Percentiles rank a stretch among this genome's conserved stretches.
phyloP scores from a whole-genome alignment of 2,113 vertebrate genomes.

The Corythornis cristatus region DNA sequence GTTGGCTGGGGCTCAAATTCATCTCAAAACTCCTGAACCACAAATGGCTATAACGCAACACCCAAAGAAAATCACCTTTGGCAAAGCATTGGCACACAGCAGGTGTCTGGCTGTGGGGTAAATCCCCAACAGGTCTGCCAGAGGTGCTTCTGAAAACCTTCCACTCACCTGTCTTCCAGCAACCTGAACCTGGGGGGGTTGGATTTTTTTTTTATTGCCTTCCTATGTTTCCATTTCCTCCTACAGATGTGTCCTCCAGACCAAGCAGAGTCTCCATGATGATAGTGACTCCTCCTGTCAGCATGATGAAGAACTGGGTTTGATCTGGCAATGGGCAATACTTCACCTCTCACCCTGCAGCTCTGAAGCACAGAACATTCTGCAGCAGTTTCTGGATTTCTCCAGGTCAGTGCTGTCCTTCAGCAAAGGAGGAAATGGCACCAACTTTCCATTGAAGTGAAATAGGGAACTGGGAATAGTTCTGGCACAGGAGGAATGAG shows the following conservation, averaged over 20 bases:
- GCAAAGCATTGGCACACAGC: background rate
- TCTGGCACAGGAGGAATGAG: background rate
- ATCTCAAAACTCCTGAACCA: background rate
- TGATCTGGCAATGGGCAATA: background rate
- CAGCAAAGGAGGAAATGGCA: background rate
- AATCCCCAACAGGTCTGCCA: background rate
- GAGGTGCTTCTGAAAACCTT: background rate
- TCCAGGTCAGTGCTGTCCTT: background rate
- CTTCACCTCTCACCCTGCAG: background rate
- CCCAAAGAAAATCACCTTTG: background rate
- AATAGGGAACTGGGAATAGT: background rate
- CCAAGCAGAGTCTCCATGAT: background rate
- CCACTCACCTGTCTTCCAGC: background rate
- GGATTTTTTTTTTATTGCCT: background rate
- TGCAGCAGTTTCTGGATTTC: background rate
- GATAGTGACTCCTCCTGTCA: background rate
- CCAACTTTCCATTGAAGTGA: accelerated
- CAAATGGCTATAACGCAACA: background rate
- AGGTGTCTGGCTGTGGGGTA: background rate
- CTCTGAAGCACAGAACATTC: background rate
- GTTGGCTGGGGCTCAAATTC: background rate
- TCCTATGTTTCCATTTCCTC: background rate
- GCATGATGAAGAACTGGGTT: background rate
- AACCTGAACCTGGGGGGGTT: background rate
- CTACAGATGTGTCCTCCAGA: background rate